Evolutionary conservation across 2,797 vertebrate species (phyloP).

Genomic region (Tadarida brasiliensis): DNA sequence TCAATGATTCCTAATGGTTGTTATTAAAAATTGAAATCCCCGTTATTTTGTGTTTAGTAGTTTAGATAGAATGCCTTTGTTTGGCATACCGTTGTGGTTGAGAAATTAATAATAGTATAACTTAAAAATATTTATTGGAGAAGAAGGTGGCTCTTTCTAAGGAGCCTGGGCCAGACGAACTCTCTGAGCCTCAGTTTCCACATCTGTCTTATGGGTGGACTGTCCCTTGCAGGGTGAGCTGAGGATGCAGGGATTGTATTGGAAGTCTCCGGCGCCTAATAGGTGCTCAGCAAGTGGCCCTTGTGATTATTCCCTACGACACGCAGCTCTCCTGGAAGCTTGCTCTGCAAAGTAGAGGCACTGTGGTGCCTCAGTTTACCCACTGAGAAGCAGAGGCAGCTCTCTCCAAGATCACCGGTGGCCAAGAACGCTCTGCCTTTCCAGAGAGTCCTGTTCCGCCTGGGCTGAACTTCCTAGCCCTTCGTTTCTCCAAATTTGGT

Average conservation of each 20-base stretch:
- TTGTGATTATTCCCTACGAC: accelerated
- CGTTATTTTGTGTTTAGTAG: not conserved
- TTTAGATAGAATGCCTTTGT: not conserved
- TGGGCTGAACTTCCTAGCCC: not conserved
- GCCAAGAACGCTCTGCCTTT: not conserved
- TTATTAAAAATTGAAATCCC: not conserved
- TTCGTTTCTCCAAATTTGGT: slow-evolving; percentile 75
- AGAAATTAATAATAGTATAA: not conserved
- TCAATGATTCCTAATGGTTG: not conserved
- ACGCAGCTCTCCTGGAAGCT: not conserved
- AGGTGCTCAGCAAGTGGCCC: not conserved
- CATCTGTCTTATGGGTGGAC: not conserved
- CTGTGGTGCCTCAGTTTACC: slow-evolving; percentile 60
- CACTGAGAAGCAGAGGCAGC: not conserved
- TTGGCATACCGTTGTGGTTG: not conserved
- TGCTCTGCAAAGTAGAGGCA: not conserved
- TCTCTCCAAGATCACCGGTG: accelerated
- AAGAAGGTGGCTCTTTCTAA: not conserved
- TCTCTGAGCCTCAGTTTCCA: not conserved
- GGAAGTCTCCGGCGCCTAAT: not conserved
- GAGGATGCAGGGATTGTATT: accelerated
- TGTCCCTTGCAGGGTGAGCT: accelerated
- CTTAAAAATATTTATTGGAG: not conserved
- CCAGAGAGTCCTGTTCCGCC: not conserved
- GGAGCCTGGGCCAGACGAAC: not conserved